Base-by-base conservation (phyloP, 2,113 vertebrate species). In the Laticauda colubrina region DNA sequence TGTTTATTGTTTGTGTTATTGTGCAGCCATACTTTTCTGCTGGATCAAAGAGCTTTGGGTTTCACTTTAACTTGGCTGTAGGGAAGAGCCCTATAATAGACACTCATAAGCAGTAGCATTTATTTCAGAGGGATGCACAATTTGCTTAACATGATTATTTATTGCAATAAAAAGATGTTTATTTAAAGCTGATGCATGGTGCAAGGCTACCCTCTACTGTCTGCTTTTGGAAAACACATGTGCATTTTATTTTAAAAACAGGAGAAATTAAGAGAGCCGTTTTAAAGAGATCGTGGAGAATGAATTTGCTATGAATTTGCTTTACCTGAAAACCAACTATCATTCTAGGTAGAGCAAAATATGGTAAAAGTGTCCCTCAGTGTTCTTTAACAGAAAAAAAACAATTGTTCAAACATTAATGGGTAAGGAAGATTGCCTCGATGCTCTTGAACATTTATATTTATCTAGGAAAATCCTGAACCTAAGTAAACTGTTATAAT, bases 181-280 rank as follows among this genome's bases (percentile, higher is more conserved):
- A 53, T 91, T 0, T 0, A 55, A 14, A 1, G 21, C 0, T 0
- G 2, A 21, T 93, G 24, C 23, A 29, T 90, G 89, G 56, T 90
- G 51, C 94, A 10, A 91, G 94, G 96, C 96, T 96, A 96, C 96
- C 93, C 34, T 87, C 97, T 97, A 94, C 96, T 53, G 97, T 93
- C 75, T n/a, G 59, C 0, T 93, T 87, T 26, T 3, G 0, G 94
- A 88, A 91, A 95, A 7, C 20, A 2, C 95, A 43, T 57, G 10
- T 39, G 18, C 69, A 75, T 20, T 75, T 39, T 12, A 4, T 75
- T 93, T 93, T 56, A 0, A 7, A 64, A 1, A 89, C 24, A 54
- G 59, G 29, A 9, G 43, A 89, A 18, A 75, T 75, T 55, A 12
- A 29, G 43, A 29, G 48, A 87, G 6, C 14, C 0, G 11, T 48